Evolutionary conservation across 2,797 vertebrate genomes (phyloP).

Genomic region (Crenichthys baileyi): DNA sequence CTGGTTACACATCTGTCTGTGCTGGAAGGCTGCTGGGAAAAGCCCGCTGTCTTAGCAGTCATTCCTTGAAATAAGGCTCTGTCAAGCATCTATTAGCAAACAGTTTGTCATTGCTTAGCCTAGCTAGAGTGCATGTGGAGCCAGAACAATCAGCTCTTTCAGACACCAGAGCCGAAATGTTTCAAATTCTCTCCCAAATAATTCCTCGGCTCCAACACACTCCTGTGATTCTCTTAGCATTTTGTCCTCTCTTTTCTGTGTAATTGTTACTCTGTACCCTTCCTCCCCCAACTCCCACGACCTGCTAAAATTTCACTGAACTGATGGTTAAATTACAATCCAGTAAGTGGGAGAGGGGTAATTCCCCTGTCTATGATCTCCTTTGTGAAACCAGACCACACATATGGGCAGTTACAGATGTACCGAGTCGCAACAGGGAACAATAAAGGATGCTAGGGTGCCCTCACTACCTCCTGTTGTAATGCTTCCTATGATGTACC

Average conservation of each 20-base stretch:
- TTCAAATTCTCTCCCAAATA: conserved; percentile 7
- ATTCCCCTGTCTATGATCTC: conserved; percentile 52
- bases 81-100: conserved; percentile 41
- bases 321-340: conserved; percentile 72
- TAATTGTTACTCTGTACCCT: conserved; percentile 60
- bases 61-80: conserved; percentile 26
- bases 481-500: neutral
- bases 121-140: conserved; percentile 7
- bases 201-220: conserved; percentile 13
- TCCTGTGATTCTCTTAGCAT: conserved; percentile 24
- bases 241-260: conserved; percentile 47
- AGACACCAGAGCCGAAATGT: conserved; percentile 21
- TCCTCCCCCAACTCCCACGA: conserved; percentile 58
- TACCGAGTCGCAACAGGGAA: conserved; percentile 34
- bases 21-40: conserved; percentile 27
- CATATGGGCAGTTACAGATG: conserved; percentile 33
- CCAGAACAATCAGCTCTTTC: conserved; percentile 46
- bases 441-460: conserved; percentile 28
- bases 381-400: conserved; percentile 40
- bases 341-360: conserved; percentile 40
- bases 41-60: conserved; percentile 26
- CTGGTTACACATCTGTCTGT: conserved; percentile 19
- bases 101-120: conserved; percentile 39
- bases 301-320: conserved; percentile 60
- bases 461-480: neutral